These are phyloP conservation scores for Chionis minor DNA, from an alignment of 2,113 vertebrate species.

Conservation along the genomic window DNA sequence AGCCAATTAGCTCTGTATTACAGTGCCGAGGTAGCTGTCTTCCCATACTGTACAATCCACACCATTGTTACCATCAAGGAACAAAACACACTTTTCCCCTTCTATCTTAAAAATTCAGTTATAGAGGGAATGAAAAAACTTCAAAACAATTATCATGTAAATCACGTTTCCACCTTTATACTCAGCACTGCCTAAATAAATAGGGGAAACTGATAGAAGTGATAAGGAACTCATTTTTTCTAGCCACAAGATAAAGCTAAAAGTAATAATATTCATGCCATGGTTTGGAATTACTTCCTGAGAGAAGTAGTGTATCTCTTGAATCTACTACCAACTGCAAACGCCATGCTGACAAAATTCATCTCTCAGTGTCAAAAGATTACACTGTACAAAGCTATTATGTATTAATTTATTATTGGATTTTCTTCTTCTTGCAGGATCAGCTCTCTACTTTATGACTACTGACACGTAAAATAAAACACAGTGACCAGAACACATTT, in stretches of 20 bases:
- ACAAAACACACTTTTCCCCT: neutral
- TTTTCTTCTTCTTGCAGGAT: neutral
- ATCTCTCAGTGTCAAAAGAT: neutral
- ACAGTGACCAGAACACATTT: neutral
- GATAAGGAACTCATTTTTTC: neutral
- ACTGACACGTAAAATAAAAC: neutral
- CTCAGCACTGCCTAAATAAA: neutral
- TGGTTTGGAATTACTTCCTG: neutral
- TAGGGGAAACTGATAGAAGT: neutral
- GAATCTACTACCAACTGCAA: neutral
- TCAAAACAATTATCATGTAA: neutral
- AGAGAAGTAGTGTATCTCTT: neutral
- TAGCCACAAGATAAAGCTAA: neutral
- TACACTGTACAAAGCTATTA: neutral
- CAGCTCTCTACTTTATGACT: neutral
- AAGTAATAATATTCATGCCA: neutral
- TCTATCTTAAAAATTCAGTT: neutral
- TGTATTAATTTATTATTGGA: neutral
- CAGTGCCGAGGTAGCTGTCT: neutral
- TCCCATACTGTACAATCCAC: neutral
- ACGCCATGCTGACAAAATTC: neutral
- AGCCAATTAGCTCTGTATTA: neutral
- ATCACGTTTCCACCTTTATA: neutral
- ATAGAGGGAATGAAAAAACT: neutral
- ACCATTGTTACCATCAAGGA: neutral